Conservation (phyloP, 2,797 vertebrate genomes). For the Chanos chanos region DNA sequence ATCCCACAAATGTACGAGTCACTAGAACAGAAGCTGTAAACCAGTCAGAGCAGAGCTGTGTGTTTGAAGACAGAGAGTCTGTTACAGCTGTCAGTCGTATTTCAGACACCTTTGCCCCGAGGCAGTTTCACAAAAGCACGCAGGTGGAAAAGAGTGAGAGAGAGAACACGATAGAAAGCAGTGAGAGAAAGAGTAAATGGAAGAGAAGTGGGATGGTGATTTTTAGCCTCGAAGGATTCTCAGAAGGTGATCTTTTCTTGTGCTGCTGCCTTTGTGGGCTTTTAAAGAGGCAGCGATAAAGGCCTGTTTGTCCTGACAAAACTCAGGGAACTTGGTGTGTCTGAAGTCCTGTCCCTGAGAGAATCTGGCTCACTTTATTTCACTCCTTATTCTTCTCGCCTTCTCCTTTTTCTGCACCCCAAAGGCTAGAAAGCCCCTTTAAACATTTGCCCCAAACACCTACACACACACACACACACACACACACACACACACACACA, state of each 20-base stretch:
- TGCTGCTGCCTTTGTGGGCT: background rate
- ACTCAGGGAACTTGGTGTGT: background rate
- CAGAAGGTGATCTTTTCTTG: background rate
- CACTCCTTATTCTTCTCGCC: background rate
- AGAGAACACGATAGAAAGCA: background rate
- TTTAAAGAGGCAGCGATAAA: background rate
- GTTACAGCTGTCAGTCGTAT: too few species aligned
- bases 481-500: too few species aligned
- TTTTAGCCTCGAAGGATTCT: background rate
- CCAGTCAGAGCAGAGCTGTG: background rate
- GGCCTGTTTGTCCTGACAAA: too few species aligned
- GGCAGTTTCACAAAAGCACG: background rate
- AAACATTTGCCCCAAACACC: background rate
- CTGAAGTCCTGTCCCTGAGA: background rate
- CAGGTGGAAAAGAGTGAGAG: background rate
- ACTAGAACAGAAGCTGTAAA: constrained; percentile 12
- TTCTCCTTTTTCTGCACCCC: background rate
- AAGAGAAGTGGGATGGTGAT: too few species aligned
- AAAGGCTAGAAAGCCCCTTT: too few species aligned
- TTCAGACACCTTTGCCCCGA: background rate
- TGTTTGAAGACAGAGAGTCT: background rate
- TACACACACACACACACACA: background rate
- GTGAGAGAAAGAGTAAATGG: too few species aligned
- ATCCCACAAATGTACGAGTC: constrained; percentile 11
- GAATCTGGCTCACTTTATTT: background rate